Base-by-base conservation (phyloP, 2,888 invertebrate species). In the Catocala nupta region DNA sequence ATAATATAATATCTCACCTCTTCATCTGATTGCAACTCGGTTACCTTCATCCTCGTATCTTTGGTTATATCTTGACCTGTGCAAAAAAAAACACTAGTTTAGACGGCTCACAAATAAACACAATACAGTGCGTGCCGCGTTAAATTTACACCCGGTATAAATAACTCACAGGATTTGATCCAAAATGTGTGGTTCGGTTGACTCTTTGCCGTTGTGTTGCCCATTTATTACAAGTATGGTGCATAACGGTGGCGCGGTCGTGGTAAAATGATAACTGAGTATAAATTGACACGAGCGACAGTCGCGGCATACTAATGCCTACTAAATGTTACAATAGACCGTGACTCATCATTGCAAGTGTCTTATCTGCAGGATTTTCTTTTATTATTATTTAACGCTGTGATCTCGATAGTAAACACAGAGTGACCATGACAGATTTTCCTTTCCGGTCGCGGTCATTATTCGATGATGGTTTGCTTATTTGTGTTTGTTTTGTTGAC, bases 11-110 rank as follows among this genome's bases (percentile, higher is more conserved):
- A 13, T 44, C 82, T 83, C 75, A 95, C 94, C 90, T 94, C 94
- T 70, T 94, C 94, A 74, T 93, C 94, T 4, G 92, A 88, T 55
- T 88, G 91, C 54, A 93, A 71, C 73, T 94, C 94, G 49, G 88
- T 93, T 67, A 92, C 90, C 87, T 91, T 93, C 88, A 94, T 91
- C 83, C 94, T 91, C 59, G 91, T 94, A 65, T 95, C 95, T 84
- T 91, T 93, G 81, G 88, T 93, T 81, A 92, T 90, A 80, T 94
- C 94, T 84, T 94, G 94, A 86, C 94, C 94, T 94, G 86, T 63
- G 87, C 85, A 90, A 86, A 87, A 85, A 87, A 85, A 77, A 82
- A 71, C 81, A 84, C 81, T 74, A 78, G 80, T 71, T 69, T 66
- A 68, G 67, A n/a, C 65, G 55, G 52, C 59, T 74, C 75, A 78